A percentile compares a stretch with the other conserved stretches of the same genome.
phyloP scores from a whole-genome alignment of 92 coral and sea anemone genomes.

The Phenganax stokvisi region DNA sequence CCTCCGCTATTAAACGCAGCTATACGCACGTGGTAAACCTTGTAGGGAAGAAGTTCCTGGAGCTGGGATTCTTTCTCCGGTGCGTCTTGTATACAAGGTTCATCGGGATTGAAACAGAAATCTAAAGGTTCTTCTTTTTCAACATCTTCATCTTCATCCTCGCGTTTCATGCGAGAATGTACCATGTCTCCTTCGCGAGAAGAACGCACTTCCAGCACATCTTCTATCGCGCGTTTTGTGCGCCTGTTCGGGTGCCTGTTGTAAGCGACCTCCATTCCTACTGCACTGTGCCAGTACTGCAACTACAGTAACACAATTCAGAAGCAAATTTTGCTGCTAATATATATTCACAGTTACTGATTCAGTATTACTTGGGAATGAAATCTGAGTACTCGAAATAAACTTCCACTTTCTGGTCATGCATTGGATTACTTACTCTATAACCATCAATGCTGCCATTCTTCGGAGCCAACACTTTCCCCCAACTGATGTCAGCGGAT shows the following conservation, averaged over 20 bases:
- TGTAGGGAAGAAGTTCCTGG: slow-evolving; percentile 19
- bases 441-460: slow-evolving; percentile 33
- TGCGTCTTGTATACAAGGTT: slow-evolving; percentile 13
- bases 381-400: neutral
- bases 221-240: too few relatives aligned
- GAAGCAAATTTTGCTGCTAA: too few relatives aligned
- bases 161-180: slow-evolving; percentile 20
- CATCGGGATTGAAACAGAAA: slow-evolving; percentile 27
- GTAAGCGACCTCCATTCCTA: slow-evolving; percentile 21
- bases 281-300: slow-evolving; percentile 31
- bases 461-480: slow-evolving; percentile 10
- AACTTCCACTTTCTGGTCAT: neutral
- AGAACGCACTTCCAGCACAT: neutral
- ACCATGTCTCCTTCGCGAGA: slow-evolving; percentile 1
- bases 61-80: slow-evolving; percentile 28
- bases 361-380: too few relatives aligned
- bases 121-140: neutral
- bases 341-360: too few relatives aligned
- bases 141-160: slow-evolving; percentile 32
- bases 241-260: neutral
- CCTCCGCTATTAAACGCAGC: slow-evolving; percentile 39
- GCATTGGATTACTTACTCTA: slow-evolving; percentile 1
- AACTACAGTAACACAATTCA: neutral
- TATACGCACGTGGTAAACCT: slow-evolving; percentile 23
- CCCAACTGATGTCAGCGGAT: slow-evolving; percentile 32